Base-by-base conservation (phyloP, 2,888 invertebrate genomes). In the Acronicta psi region DNA sequence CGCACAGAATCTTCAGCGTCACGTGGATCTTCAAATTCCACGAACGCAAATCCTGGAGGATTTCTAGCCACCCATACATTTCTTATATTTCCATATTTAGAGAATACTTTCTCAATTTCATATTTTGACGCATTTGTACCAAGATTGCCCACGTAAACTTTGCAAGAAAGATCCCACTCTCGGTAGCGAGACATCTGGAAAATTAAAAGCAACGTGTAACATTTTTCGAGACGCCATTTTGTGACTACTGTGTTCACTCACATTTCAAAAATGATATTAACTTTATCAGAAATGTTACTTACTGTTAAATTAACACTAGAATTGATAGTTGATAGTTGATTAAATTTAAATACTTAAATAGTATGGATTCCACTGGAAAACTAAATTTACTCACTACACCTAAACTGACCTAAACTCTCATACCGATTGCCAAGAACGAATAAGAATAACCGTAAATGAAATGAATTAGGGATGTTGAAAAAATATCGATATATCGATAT, bases 51-150 rank as follows among this genome's bases (percentile, higher is more conserved):
- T 16, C 98, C 98, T 7, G 98, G 98, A 38, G 98, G 98, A 85
- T 98, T 98, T 80, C 98, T 95, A 0, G 98, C 98, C 50, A 99
- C 98, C 98, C 98, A 98, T 45, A 98, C 98, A 90, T 98, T 98
- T 77, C 97, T 95, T 69, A 98, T 95, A 40, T 97, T 97, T 9
- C 98, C 98, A 88, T 97, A 98, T 89, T 98, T 97, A 58, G 96
- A 95, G 88, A 98, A 98, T 10, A 97, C 96, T 81, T 97, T 97
- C 88, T 98, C 98, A 59, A 98, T 95, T 90, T 98, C 98, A 85
- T 97, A 97, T 89, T 98, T 98, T 13, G 98, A 97, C 7, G 98
- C 98, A 82, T 98, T 98, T 76, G 97, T 97, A 8, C 98, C 98
- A 68, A 98, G 94, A 85, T 98, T 98, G 17, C 98, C 98, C 23